These are phyloP conservation scores for Pachymerium ferrugineum DNA, from an alignment of 2,888 invertebrate genomes.

Conservation along the genomic window DNA sequence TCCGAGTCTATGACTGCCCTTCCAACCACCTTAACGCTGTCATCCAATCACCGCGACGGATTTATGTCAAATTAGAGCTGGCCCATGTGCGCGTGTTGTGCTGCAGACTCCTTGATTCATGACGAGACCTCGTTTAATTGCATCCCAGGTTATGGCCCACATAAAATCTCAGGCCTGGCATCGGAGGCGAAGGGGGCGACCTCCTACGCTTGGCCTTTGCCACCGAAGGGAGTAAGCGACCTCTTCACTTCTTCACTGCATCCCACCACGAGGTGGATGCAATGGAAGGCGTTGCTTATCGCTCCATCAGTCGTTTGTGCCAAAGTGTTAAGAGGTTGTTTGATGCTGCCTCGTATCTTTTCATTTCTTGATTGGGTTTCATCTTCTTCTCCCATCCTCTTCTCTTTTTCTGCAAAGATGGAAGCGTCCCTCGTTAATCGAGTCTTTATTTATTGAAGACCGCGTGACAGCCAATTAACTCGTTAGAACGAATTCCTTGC, in stretches of 20 bases:
- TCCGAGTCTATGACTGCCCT: constrained; percentile 11
- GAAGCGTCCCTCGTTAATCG: constrained; percentile 24
- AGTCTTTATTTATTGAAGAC: constrained; percentile 27
- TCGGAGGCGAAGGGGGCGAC: constrained; percentile 28
- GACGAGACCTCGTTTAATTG: constrained; percentile 27
- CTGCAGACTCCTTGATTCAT: constrained; percentile 16
- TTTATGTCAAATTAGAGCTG: constrained; percentile 30
- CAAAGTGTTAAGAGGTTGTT: constrained; percentile 23
- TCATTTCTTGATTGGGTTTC: constrained; percentile 27
- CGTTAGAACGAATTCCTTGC: constrained; percentile 24
- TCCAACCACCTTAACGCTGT: constrained; percentile 23
- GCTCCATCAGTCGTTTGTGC: constrained; percentile 25
- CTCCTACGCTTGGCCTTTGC: constrained; percentile 27
- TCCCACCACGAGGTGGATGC: constrained; percentile 6
- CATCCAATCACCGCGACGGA: constrained; percentile 30
- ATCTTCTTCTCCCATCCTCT: not conserved
- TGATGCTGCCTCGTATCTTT: constrained; percentile 21
- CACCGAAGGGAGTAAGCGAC: constrained; percentile 22
- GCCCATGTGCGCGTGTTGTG: constrained; percentile 20
- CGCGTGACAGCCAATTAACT: constrained; percentile 27
- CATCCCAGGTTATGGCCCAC: constrained; percentile 28
- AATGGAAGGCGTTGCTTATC: constrained; percentile 22
- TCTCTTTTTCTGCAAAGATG: constrained; percentile 1
- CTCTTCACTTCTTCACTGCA: constrained; percentile 23
- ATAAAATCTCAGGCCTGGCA: constrained; percentile 28